Conservation (phyloP, 2,888 invertebrate genomes). For the Cephus pulcher region DNA sequence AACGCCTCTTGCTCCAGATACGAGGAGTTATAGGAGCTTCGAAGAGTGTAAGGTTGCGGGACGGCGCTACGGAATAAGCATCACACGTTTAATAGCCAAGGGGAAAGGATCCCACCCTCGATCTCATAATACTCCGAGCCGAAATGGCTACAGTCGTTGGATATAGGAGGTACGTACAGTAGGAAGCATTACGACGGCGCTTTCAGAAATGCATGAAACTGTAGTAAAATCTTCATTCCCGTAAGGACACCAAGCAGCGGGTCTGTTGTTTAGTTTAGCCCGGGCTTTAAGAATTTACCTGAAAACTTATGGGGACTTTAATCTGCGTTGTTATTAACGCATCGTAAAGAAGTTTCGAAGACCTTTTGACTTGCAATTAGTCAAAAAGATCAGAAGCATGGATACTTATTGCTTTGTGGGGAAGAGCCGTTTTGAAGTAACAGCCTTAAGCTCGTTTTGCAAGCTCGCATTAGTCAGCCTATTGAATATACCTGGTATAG, state of each 20-base stretch:
- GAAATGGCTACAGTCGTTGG: not conserved
- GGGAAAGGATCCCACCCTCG: not conserved
- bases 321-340: not conserved
- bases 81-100: not conserved
- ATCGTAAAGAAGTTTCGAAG: not conserved
- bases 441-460: not conserved
- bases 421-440: not conserved
- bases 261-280: not conserved
- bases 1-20: constrained; percentile 3
- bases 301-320: not conserved
- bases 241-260: not conserved
- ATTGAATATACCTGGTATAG: not conserved
- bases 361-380: not conserved
- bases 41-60: not conserved
- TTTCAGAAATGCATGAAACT: not conserved
- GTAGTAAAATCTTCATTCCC: not conserved
- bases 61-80: not conserved
- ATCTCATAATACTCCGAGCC: not conserved
- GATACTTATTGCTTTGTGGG: not conserved
- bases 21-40: constrained; percentile 5
- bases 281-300: not conserved
- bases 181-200: not conserved
- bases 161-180: not conserved
- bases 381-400: not conserved
- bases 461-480: not conserved